Evolutionary conservation across 2,888 invertebrate species (phyloP), one percentile per base, ranked within the genome.

Genomic region (Drosophila mimica): DNA sequence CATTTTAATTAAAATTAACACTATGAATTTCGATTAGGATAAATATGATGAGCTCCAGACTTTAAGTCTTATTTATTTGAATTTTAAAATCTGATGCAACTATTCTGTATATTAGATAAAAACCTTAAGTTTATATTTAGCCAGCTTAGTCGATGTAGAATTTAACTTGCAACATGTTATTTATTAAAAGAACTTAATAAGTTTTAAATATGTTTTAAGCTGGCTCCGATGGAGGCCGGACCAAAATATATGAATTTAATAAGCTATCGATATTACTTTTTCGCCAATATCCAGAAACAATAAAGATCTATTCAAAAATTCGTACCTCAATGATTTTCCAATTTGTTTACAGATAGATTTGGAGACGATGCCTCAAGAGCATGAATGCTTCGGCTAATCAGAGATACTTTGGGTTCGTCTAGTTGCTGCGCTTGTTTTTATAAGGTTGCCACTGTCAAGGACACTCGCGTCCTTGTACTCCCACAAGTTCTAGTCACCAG

Each of bases 391-490:
- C 75, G 70, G 28, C 11, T 51, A 64, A 61, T 67, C 28, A 49
- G 17, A 15, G 20, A 40, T 63, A 17, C n/a, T 25, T 54, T 31
- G 25, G 25, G 9, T 38, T 40, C 9, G 33, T 49, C 30, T 65
- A 13, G 49, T 8, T 56, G 40, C 30, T 51, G 52, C 56, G 63
- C 20, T 60, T 54, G 31, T 65, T 60, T 68, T 68, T 68, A 54
- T 61, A 33, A 52, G 62, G 20, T 46, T 76, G 59, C 73, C 76
- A 83, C 70, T 83, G 87, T 71, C 88, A 89, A 89, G 89, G 89
- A 83, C 86, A 53, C 72, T 76, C 62, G 20, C 61, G 57, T 70
- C 51, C 66, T 58, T 51, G 70, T 53, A 3, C 56, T 52, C 30
- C 60, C 56, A 43, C 25, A 53, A 58, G 63, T 43, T 62, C n/a